Evolutionary conservation across 2,113 vertebrate genomes (phyloP).

Genomic region (Glaucidium brasilianum): DNA sequence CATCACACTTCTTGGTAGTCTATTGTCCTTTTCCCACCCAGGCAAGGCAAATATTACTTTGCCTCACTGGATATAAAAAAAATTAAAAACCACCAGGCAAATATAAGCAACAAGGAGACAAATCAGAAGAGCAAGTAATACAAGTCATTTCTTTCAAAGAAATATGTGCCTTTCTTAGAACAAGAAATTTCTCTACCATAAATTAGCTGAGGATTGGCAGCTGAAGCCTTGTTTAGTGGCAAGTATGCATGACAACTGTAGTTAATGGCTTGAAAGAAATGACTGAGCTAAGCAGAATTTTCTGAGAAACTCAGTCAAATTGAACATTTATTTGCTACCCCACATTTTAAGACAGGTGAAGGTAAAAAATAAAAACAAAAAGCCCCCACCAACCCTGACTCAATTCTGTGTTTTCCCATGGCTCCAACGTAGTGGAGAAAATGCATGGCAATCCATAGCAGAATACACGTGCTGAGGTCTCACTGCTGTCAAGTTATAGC

Average conservation of each 20-base stretch:
- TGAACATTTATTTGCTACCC: background rate
- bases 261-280: slow-evolving; percentile 29
- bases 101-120: background rate
- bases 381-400: background rate
- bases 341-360: background rate
- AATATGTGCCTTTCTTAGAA: background rate
- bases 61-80: background rate
- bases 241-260: background rate
- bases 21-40: background rate
- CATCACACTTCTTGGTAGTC: background rate
- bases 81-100: background rate
- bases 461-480: background rate
- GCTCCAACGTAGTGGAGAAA: background rate
- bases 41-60: background rate
- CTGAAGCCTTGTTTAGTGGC: slow-evolving; percentile 32
- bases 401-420: background rate
- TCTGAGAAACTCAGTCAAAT: background rate
- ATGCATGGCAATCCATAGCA: background rate
- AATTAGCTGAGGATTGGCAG: slow-evolving; percentile 33
- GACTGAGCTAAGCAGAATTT: slow-evolving; percentile 2
- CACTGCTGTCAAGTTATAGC: background rate
- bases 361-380: background rate
- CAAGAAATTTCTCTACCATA: background rate
- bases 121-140: background rate
- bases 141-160: slow-evolving; percentile 10